A percentile compares a stretch with the other conserved stretches of the same genome.
Evolutionary conservation across 1,140 invertebrate species (phyloP).

Genomic region (Heliconius himera): DNA sequence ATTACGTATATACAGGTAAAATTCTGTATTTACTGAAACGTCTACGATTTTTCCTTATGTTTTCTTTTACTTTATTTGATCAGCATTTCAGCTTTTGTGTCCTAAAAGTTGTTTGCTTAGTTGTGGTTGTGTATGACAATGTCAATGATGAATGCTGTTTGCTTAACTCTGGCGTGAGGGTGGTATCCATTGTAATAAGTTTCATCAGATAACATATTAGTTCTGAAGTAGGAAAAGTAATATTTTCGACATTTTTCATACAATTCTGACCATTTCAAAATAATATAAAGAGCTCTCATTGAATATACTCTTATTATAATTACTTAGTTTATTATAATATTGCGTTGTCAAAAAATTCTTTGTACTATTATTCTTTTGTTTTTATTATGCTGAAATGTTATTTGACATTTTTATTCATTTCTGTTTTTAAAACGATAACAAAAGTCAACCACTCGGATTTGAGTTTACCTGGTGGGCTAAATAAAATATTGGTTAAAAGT

Average conservation of each 20-base stretch:
- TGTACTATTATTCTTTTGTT: conserved; percentile 14
- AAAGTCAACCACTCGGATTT: conserved; percentile 6
- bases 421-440: conserved; percentile 5
- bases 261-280: conserved; percentile 2
- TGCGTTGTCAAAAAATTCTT: conserved; percentile 10
- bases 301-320: conserved; percentile 2
- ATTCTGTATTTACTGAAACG: neutral
- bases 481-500: neutral
- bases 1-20: neutral
- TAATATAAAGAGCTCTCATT: conserved; percentile 9
- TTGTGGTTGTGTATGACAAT: neutral
- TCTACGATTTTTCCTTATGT: neutral
- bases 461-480: neutral
- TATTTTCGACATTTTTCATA: conserved; percentile 4
- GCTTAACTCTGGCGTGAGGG: neutral
- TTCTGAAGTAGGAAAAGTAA: neutral
- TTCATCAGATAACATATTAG: neutral
- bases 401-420: conserved; percentile 9
- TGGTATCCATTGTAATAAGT: conserved; percentile 1
- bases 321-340: conserved; percentile 6
- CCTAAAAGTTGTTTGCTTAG: conserved; percentile 5
- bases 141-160: neutral
- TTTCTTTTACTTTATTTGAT: conserved; percentile 1
- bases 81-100: neutral
- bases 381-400: conserved; percentile 2